Evolutionary conservation across 2,797 vertebrate species (phyloP).

Genomic region (Microhierax caerulescens): DNA sequence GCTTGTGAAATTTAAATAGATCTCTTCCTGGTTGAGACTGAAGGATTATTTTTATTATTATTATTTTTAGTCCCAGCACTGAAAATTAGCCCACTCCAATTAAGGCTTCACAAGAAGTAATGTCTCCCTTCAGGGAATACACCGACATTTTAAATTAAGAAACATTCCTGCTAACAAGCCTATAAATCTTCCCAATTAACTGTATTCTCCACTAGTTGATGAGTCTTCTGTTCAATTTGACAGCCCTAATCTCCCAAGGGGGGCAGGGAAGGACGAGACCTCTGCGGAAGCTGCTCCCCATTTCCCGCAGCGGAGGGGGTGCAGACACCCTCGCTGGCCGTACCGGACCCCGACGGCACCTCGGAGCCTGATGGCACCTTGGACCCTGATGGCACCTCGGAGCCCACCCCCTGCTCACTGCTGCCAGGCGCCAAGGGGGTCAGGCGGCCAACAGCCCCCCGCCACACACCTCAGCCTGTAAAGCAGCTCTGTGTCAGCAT

Average conservation of each 20-base stretch:
- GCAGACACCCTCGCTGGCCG: background rate
- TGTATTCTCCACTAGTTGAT: slow-evolving; percentile 59
- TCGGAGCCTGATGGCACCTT: too few species aligned
- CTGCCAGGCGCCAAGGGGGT: background rate
- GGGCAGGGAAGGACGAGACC: background rate
- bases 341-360: background rate
- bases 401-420: background rate
- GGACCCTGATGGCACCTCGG: slow-evolving; percentile 1
- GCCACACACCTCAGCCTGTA: background rate
- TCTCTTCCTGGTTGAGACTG: background rate
- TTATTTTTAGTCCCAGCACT: background rate
- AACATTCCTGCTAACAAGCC: slow-evolving; percentile 61
- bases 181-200: slow-evolving; percentile 76
- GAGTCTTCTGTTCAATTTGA: slow-evolving; percentile 64
- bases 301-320: background rate
- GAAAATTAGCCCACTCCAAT: slow-evolving; percentile 34
- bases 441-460: background rate
- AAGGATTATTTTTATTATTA: background rate
- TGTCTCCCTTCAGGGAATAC: slow-evolving; percentile 56
- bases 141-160: slow-evolving; percentile 72
- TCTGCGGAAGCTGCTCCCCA: background rate
- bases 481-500: background rate
- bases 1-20: background rate
- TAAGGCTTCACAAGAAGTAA: slow-evolving; percentile 41
- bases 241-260: slow-evolving; percentile 29